A percentile compares a stretch with the other conserved stretches of the same genome.
Evolutionary conservation across 2,113 vertebrate genomes (phyloP).

Genomic region (Centrocercus urophasianus): DNA sequence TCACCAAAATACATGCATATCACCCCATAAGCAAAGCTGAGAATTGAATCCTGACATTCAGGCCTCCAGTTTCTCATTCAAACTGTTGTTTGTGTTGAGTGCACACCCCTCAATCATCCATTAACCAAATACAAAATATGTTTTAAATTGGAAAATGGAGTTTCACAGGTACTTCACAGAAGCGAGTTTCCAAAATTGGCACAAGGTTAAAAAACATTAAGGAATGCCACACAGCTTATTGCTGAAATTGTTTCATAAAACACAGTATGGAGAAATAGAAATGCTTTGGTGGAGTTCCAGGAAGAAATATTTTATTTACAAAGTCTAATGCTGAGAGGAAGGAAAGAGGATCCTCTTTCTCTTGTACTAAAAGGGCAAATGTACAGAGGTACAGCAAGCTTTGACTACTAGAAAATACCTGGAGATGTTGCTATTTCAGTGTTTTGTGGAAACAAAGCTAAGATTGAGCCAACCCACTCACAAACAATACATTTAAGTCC

Average conservation of each 20-base stretch:
- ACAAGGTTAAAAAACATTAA: neutral
- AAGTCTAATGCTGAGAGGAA: constrained; percentile 1
- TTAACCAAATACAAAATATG: neutral
- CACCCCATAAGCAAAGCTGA: neutral
- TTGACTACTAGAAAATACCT: neutral
- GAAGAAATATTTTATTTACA: neutral
- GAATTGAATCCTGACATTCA: neutral
- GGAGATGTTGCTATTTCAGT: neutral
- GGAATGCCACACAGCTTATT: neutral
- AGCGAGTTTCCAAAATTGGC: neutral
- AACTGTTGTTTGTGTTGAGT: too few relatives aligned
- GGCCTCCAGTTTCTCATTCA: neutral
- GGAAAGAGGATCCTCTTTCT: neutral
- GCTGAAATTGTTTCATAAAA: neutral
- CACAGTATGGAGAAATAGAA: neutral
- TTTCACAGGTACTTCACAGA: neutral
- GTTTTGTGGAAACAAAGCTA: neutral
- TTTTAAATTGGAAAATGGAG: neutral
- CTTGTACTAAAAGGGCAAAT: neutral
- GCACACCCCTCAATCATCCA: neutral
- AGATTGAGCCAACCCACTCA: neutral
- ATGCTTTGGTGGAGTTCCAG: neutral
- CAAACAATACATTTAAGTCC: neutral
- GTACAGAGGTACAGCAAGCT: neutral
- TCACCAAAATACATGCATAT: neutral